Conservation (phyloP, 2,888 invertebrate genomes). For the Tenthredo mesomela region DNA sequence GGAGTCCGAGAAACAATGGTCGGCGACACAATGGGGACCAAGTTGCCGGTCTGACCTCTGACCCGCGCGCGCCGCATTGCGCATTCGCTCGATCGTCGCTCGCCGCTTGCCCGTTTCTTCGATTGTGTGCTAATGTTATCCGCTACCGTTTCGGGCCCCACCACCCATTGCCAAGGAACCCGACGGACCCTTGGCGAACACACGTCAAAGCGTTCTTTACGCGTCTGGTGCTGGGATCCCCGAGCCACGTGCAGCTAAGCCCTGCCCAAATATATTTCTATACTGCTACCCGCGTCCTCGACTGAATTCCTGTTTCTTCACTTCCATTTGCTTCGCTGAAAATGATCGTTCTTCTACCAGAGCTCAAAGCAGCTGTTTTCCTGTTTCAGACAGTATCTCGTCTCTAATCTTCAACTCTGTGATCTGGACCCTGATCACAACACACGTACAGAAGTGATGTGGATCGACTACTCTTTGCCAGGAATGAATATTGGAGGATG, state of each 20-base stretch:
- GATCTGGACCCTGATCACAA: neutral
- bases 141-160: constrained; percentile 67
- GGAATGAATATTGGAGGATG: constrained; percentile 23
- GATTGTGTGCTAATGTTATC: constrained; percentile 77
- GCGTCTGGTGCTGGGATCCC: constrained; percentile 41
- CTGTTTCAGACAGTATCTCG: constrained; percentile 33
- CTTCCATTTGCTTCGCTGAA: neutral
- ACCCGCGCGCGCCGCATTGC: constrained; percentile 67
- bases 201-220: constrained; percentile 53
- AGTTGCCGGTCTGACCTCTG: constrained; percentile 76
- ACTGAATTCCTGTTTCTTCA: constrained; percentile 18
- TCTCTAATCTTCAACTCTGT: neutral
- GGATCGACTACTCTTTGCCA: neutral
- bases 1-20: constrained; percentile 75
- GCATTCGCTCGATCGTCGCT: constrained; percentile 70
- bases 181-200: constrained; percentile 40
- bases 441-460: neutral
- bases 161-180: constrained; percentile 49
- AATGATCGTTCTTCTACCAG: neutral
- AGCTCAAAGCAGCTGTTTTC: constrained; percentile 8
- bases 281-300: constrained; percentile 6
- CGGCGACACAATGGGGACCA: constrained; percentile 76
- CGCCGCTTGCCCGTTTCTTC: constrained; percentile 68
- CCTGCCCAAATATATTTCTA: constrained; percentile 40
- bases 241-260: constrained; percentile 29